Conservation (phyloP, 1,140 invertebrate species). For the Hypothenemus hampei region DNA sequence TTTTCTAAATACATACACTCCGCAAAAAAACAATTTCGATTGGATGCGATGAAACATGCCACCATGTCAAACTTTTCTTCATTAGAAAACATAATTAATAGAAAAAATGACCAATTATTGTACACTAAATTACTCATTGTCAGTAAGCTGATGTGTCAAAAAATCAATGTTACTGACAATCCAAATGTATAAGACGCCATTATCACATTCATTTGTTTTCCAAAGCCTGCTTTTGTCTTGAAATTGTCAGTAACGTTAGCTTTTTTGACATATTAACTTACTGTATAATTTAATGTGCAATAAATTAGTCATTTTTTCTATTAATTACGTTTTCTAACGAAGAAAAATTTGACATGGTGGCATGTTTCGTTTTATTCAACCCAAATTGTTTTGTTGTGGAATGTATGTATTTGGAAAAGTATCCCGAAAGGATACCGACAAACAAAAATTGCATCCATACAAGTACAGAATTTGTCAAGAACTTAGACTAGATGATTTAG, state of each 20-base stretch:
- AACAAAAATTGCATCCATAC: slow-evolving; percentile 9
- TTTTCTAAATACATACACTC: not conserved
- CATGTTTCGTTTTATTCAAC: not conserved
- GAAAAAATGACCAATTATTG: too few species aligned
- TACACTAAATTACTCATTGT: too few species aligned
- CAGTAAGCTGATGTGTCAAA: too few species aligned
- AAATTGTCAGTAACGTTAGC: too few species aligned
- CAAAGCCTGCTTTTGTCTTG: too few species aligned
- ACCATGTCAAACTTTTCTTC: not conserved
- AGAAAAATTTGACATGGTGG: not conserved
- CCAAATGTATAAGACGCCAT: too few species aligned
- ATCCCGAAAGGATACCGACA: not conserved
- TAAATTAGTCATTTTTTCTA: too few species aligned
- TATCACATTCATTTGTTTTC: too few species aligned
- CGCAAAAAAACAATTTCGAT: not conserved
- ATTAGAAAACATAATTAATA: not conserved
- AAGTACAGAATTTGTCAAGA: slow-evolving; percentile 21
- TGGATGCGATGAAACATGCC: not conserved
- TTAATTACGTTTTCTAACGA: not conserved
- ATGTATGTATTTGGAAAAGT: not conserved
- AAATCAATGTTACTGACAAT: too few species aligned
- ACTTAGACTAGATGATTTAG: slow-evolving; percentile 15
- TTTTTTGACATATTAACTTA: too few species aligned
- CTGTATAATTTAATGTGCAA: too few species aligned
- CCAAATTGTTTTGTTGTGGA: not conserved